Evolutionary conservation across 1,140 invertebrate species (phyloP), one percentile per base, ranked within the genome.

Genomic region (Lepidotrigona ventralis): DNA sequence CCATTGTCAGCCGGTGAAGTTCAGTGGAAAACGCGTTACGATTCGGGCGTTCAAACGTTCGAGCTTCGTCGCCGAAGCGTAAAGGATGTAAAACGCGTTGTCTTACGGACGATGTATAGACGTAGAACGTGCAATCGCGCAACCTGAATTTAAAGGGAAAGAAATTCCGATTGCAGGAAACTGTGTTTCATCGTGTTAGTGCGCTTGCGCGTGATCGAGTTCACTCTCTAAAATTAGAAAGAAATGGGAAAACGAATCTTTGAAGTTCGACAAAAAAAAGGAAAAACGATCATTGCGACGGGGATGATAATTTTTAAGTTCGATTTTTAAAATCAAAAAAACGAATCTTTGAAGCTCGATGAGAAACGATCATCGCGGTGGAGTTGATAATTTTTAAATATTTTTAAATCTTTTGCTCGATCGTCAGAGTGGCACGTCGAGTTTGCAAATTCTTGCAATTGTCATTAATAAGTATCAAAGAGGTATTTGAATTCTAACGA

Each of bases 1-100:
- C 76, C 85, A 86, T 86, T 86, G 81, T 85, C 81, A 85, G 76
- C 70, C 83, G 64, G 54, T 76, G 56, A 69, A 75, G 81, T 84
- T 86, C 85, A 84, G 66, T 83, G 71, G 72, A 77, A 46, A 77
- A 64, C 68, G 80, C 64, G 54, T 76, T 71, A 77, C 84, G 80
- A 85, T 85, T 63, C 58, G 12, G 29, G 66, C 9, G 0, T 46
- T 46, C 39, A 51, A 79, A 58, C 76, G 39, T 66, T 75, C 51
- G 51, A 54, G 51, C 29, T 39, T 56, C n/a, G 71, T 69, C 74
- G 39, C n/a, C 73, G 23, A 75, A 23, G 33, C 66, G 33, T 33
- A 33, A 33, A 33, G 70, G 75, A 70, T 39, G 46, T 83, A 83
- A 81, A 83, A 78, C 54, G 79, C 60, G 39, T 69, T 66, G 74